Conservation (phyloP, 2,113 vertebrate genomes). For the Lynx canadensis region DNA sequence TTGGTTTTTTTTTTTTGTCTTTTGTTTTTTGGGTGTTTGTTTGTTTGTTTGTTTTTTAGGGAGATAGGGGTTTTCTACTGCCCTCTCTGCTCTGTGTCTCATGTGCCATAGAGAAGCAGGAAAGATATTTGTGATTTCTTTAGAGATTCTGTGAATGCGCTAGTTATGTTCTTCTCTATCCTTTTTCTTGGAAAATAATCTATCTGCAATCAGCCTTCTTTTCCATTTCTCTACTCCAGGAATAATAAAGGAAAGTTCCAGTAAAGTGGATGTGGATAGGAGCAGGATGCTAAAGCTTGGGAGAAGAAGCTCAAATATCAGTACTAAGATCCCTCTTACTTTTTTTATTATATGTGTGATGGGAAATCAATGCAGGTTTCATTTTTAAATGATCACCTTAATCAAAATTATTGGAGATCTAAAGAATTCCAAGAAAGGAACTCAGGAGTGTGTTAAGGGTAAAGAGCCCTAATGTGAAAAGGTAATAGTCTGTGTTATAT, state of each 20-base stretch:
- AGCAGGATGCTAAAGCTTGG: fast-evolving
- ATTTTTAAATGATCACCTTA: not conserved
- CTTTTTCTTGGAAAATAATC: not conserved
- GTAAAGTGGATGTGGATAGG: fast-evolving
- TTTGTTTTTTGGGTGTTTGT: not conserved
- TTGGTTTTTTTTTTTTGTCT: not conserved
- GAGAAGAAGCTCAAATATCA: not conserved
- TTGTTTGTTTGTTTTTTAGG: not conserved
- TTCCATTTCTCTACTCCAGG: not conserved
- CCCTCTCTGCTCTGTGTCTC: not conserved
- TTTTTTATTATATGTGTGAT: not conserved
- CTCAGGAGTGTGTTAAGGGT: not conserved
- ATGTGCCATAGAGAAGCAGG: fast-evolving
- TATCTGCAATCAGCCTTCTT: not conserved
- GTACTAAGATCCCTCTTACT: not conserved
- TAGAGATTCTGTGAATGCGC: not conserved
- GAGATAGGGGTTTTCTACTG: not conserved
- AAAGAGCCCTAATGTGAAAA: not conserved
- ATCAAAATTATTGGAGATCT: not conserved
- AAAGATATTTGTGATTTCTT: not conserved
- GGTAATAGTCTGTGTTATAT: not conserved
- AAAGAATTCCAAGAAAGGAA: not conserved
- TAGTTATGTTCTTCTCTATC: not conserved
- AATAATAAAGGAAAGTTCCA: not conserved
- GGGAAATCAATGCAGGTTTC: not conserved